Base-by-base conservation (phyloP, 2,888 invertebrate genomes). In the Drosophila falleni region DNA sequence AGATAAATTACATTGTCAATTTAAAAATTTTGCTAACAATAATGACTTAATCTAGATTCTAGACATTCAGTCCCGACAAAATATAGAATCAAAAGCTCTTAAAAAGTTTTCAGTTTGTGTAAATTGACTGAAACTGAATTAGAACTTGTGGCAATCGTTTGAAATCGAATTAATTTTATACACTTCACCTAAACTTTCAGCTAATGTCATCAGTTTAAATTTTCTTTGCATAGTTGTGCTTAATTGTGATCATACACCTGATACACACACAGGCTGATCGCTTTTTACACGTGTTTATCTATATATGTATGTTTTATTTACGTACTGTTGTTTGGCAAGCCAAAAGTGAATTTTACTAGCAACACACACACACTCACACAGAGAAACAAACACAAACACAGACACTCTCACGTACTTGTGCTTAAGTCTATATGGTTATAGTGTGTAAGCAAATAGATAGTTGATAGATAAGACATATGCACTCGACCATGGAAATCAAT, bases 401-500 rank as follows among this genome's bases (percentile, higher is more conserved):
- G 46, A 51, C 47, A 5, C 15, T n/a, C 2, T 10, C 19, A 37
- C n/a, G 35, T 39, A 13, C 11, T 29, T 64, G 31, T 37, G 47
- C 23, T 15, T 10, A 41, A 50, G 31, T 53, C 39, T 39, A 41
- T 42, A 58, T 67, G 55, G 65, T 51, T 63, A 47, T 64, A 71
- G 56, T 64, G 47, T 65, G 68, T 67, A 63, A 51, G 58, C 60
- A 77, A 63, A 71, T 78, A 67, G 75, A 71, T 74, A 73, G 62
- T 63, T 88, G 75, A 81, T 71, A 79, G 79, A 87, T 76, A 72
- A 86, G 87, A 87, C 76, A 87, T 73, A 78, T 77, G 81, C 84
- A 91, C 78, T 90, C 83, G 80, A 63, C 87, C 91, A 90, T 82
- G 81, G 77, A 91, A 91, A 91, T 91, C 91, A 91, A 91, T 91